Conservation (phyloP, 2,113 vertebrate species). For the Dicrurus megarhynchus region DNA sequence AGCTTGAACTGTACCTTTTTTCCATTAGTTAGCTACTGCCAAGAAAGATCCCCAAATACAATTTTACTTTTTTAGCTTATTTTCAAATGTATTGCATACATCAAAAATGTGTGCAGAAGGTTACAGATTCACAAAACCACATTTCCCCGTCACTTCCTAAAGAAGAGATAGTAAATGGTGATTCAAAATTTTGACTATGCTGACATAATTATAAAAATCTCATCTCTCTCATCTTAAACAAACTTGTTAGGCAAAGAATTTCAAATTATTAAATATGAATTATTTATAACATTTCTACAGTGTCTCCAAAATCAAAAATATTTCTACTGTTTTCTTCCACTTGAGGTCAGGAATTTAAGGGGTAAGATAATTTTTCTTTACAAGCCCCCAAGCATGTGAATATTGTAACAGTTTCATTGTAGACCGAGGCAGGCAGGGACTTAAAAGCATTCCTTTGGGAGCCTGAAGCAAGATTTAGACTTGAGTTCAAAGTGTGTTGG, state of each 20-base stretch:
- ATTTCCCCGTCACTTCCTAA: neutral
- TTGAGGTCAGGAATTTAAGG: neutral
- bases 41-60: neutral
- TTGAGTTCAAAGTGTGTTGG: neutral
- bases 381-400: neutral
- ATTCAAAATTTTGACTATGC: neutral
- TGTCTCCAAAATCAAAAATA: neutral
- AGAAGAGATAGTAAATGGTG: neutral
- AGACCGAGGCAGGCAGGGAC: neutral
- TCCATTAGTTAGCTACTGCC: neutral
- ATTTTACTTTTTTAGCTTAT: neutral
- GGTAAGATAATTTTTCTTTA: neutral
- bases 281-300: neutral
- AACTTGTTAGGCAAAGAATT: neutral
- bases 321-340: neutral
- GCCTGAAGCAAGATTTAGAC: neutral
- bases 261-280: neutral
- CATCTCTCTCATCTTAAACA: neutral
- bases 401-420: neutral
- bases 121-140: neutral
- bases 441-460: neutral
- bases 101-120: neutral
- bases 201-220: neutral
- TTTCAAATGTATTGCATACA: neutral
- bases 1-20: neutral